phyloP scores from a whole-genome alignment of 2,113 vertebrate species.

The Mesitornis unicolor region DNA sequence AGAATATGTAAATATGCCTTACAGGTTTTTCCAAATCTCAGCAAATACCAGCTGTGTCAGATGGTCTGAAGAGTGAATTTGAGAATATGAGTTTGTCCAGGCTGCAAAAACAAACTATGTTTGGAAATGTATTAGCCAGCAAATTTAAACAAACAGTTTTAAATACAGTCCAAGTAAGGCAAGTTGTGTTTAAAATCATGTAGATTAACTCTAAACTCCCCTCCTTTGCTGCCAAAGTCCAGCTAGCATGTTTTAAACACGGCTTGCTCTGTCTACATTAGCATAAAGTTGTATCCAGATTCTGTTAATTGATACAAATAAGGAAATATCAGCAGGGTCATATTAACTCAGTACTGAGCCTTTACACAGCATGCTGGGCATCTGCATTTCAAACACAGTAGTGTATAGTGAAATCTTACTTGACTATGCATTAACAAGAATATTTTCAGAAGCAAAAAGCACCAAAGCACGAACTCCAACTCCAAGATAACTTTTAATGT shows the following conservation, averaged over 20 bases:
- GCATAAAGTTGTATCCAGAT: not conserved
- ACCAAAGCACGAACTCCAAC: not conserved
- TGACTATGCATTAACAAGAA: not conserved
- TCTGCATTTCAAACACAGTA: not conserved
- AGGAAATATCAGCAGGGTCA: not conserved
- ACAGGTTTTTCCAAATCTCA: not conserved
- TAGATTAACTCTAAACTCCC: not conserved
- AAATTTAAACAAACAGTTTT: constrained; percentile 47
- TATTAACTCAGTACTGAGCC: not conserved
- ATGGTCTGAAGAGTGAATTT: constrained; percentile 5
- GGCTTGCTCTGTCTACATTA: not conserved
- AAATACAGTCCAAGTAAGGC: constrained; percentile 35
- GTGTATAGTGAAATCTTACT: not conserved
- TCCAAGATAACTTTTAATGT: not conserved
- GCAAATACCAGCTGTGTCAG: constrained; percentile 8
- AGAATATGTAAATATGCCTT: not conserved
- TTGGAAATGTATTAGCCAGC: constrained; percentile 49
- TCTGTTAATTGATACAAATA: not conserved
- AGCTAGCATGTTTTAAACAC: not conserved
- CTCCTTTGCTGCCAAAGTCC: not conserved
- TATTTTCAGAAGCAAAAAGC: not conserved
- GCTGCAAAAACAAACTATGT: constrained; percentile 51
- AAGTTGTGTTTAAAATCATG: constrained; percentile 37
- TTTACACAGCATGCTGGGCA: not conserved
- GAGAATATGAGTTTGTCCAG: constrained; percentile 27